A percentile compares a stretch with the other conserved stretches of the same genome.
phyloP scores from a whole-genome alignment of 1,140 invertebrate genomes.

The Phocides pigmalion region DNA sequence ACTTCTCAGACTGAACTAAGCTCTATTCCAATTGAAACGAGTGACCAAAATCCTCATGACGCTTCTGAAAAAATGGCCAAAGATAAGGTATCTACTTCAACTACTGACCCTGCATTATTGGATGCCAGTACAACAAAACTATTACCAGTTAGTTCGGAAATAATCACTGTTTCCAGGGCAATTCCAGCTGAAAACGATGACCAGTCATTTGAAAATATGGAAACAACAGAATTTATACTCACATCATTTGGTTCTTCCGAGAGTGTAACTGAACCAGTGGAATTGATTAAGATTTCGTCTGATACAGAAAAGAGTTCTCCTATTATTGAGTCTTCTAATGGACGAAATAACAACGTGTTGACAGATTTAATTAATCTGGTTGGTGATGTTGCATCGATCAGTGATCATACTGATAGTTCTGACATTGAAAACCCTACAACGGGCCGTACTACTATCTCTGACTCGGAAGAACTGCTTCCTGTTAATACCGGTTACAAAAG shows the following conservation, averaged over 20 bases:
- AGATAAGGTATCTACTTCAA: constrained; percentile 51
- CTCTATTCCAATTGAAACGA: constrained; percentile 72
- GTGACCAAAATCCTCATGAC: constrained; percentile 76
- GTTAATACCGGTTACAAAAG: constrained; percentile 75
- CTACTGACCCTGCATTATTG: constrained; percentile 36
- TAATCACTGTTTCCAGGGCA: constrained; percentile 46
- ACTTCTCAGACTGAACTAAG: constrained; percentile 69
- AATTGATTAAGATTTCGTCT: constrained; percentile 66
- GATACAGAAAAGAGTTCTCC: constrained; percentile 64
- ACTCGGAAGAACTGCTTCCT: constrained; percentile 74
- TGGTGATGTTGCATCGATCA: constrained; percentile 78
- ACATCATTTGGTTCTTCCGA: constrained; percentile 64
- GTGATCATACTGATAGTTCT: constrained; percentile 63
- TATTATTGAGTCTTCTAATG: constrained; percentile 53
- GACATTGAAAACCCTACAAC: constrained; percentile 36
- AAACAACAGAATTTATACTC: constrained; percentile 70
- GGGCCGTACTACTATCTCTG: constrained; percentile 55
- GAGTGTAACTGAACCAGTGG: constrained; percentile 60
- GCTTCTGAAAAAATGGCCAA: constrained; percentile 53
- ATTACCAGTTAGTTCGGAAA: constrained; percentile 45
- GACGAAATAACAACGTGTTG: constrained; percentile 65
- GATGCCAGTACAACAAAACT: constrained; percentile 45
- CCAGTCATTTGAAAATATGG: constrained; percentile 58
- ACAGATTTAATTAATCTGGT: constrained; percentile 78
- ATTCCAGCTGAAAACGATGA: constrained; percentile 42